These are phyloP conservation scores for Astyanax mexicanus DNA, from an alignment of 2,797 vertebrate genomes.

Conservation along the genomic window DNA sequence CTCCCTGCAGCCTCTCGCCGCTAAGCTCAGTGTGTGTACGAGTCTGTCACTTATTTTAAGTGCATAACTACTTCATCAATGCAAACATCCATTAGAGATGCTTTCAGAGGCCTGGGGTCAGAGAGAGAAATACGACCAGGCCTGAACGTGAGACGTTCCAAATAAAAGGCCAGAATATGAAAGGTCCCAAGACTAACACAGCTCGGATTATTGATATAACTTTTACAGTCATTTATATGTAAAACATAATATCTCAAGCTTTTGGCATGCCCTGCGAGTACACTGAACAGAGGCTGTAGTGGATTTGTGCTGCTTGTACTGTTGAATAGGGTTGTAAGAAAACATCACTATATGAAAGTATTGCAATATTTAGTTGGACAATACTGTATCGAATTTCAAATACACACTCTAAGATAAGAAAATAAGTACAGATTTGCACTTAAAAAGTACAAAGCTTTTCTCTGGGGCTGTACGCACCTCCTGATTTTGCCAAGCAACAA, in stretches of 20 bases:
- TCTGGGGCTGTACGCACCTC: too few relatives aligned
- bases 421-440: too few relatives aligned
- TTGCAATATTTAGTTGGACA: too few relatives aligned
- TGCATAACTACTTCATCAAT: conserved; percentile 64
- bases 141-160: conserved; percentile 6
- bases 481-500: too few relatives aligned
- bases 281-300: too few relatives aligned
- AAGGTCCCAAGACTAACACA: background rate
- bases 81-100: conserved; percentile 61
- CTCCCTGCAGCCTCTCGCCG: conserved; percentile 39
- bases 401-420: too few relatives aligned
- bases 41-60: conserved; percentile 64
- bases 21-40: conserved; percentile 51
- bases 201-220: conserved; percentile 5
- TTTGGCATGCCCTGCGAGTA: too few relatives aligned
- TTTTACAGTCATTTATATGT: background rate
- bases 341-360: too few relatives aligned
- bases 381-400: too few relatives aligned
- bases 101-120: conserved; percentile 30
- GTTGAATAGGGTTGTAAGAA: too few relatives aligned
- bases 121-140: conserved; percentile 23
- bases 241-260: background rate
- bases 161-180: conserved; percentile 2
- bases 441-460: too few relatives aligned
- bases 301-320: too few relatives aligned